These are phyloP conservation scores for Micropoecilia bifurca DNA, from an alignment of 2,797 vertebrate species.

Conservation along the genomic window DNA sequence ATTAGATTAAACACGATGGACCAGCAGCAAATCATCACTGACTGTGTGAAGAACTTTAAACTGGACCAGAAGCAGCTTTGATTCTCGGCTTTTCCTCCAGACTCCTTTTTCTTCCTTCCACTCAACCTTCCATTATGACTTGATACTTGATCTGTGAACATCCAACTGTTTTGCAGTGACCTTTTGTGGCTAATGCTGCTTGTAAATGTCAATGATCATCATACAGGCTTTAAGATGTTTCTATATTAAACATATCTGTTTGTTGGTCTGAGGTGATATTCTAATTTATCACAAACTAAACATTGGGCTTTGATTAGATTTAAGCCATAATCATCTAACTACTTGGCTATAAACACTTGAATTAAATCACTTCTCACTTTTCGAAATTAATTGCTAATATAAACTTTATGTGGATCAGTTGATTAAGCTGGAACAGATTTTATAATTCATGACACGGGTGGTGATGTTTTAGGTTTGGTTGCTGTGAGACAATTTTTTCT, in stretches of 20 bases:
- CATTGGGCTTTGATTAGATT: neutral
- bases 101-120: neutral
- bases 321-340: neutral
- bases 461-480: neutral
- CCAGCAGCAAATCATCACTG: neutral
- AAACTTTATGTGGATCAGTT: neutral
- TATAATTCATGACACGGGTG: neutral
- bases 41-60: neutral
- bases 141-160: neutral
- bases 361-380: neutral
- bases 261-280: neutral
- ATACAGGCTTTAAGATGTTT: neutral
- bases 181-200: neutral
- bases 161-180: neutral
- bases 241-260: neutral
- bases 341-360: neutral
- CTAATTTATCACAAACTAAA: neutral
- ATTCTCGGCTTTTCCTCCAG: neutral
- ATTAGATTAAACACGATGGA: neutral
- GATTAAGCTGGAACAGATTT: neutral
- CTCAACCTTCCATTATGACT: neutral
- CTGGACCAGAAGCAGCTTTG: neutral
- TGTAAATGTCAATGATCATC: neutral
- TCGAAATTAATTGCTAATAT: neutral
- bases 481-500: neutral